Evolutionary conservation across 2,888 invertebrate genomes (phyloP).

Genomic region (Parnassius mnemosyne): DNA sequence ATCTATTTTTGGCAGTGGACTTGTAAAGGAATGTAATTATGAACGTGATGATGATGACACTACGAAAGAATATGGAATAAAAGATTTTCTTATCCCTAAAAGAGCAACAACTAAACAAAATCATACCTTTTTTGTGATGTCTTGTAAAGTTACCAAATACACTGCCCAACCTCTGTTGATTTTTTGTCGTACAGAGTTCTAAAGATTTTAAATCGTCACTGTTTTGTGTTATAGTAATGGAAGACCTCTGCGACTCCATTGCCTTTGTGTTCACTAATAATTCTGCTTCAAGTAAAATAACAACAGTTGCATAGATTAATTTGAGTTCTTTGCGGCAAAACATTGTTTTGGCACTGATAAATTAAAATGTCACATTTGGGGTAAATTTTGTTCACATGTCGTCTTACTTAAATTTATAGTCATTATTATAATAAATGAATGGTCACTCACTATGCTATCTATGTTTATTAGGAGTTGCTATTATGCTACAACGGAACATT

Average conservation of each 20-base stretch:
- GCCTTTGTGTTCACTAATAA: conserved; percentile 67
- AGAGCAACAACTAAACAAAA: background rate
- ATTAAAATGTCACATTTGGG: conserved; percentile 62
- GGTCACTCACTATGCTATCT: conserved; percentile 23
- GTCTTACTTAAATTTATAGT: conserved; percentile 71
- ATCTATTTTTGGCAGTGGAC: too few relatives aligned
- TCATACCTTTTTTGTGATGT: conserved; percentile 72
- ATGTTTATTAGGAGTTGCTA: background rate
- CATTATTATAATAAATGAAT: conserved; percentile 49
- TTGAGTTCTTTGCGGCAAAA: conserved; percentile 74
- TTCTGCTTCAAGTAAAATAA: conserved; percentile 69
- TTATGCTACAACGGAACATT: conserved; percentile 9
- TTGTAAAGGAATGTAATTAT: too few relatives aligned
- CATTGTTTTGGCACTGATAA: conserved; percentile 74
- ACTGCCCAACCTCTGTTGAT: conserved; percentile 70
- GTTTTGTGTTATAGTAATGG: conserved; percentile 64
- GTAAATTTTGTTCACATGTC: conserved; percentile 39
- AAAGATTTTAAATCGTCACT: conserved; percentile 68
- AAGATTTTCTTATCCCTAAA: too few relatives aligned
- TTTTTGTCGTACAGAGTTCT: conserved; percentile 66
- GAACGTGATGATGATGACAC: too few relatives aligned
- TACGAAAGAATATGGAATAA: too few relatives aligned
- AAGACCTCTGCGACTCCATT: conserved; percentile 72
- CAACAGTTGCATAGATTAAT: conserved; percentile 70
- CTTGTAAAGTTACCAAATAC: conserved; percentile 74